A percentile compares a stretch with the other conserved stretches of the same genome.
These are phyloP conservation scores for Athene cunicularia DNA, from an alignment of 2,113 vertebrate genomes.

Conservation along the genomic window DNA sequence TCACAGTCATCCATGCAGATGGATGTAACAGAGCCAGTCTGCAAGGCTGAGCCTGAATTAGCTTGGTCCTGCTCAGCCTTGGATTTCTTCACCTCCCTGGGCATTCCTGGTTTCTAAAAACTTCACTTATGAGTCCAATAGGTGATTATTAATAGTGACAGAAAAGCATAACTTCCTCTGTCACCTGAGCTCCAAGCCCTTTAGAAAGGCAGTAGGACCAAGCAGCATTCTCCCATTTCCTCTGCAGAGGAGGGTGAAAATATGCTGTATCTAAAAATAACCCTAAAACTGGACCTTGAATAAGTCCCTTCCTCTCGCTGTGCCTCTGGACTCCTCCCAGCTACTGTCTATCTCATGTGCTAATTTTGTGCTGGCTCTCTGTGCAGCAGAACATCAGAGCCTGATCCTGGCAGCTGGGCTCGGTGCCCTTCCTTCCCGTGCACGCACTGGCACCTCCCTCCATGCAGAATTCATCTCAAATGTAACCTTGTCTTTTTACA, in stretches of 20 bases:
- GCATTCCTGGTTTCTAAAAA: background rate
- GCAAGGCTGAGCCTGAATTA: background rate
- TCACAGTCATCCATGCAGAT: background rate
- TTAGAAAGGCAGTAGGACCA: background rate
- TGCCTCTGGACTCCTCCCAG: background rate
- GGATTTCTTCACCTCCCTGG: background rate
- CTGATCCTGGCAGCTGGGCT: background rate
- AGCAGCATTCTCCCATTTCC: background rate
- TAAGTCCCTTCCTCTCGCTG: background rate
- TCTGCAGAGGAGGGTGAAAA: background rate
- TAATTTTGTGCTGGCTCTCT: background rate
- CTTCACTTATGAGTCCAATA: rapidly evolving
- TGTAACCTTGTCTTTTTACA: background rate
- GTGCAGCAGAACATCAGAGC: background rate
- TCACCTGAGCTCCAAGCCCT: background rate
- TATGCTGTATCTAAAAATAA: background rate
- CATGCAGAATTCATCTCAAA: background rate
- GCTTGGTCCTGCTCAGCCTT: background rate
- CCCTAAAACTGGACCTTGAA: background rate
- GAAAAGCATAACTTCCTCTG: background rate
- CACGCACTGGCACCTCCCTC: background rate
- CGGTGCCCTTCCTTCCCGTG: background rate
- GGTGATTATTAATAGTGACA: background rate
- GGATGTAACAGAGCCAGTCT: background rate
- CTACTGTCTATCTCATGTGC: background rate